Conservation (phyloP, 2,113 vertebrate species). For the Varanus komodoensis region DNA sequence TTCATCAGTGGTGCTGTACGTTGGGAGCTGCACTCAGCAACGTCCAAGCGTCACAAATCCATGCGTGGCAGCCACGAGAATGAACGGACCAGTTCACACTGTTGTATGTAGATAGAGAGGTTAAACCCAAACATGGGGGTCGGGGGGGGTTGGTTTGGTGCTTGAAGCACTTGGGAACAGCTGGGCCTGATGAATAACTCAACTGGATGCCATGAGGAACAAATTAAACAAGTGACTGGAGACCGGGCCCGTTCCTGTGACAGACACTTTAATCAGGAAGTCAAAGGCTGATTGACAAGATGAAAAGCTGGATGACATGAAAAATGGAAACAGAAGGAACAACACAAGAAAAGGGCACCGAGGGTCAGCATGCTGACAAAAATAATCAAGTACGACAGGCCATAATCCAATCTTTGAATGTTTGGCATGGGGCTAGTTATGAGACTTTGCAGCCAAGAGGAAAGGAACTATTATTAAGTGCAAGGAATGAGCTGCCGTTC, state of each 20-base stretch:
- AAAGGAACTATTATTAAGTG: constrained; percentile 83
- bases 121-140: constrained; percentile 82
- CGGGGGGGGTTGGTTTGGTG: constrained; percentile 74
- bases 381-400: constrained; percentile 87
- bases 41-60: constrained; percentile 73
- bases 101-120: constrained; percentile 81
- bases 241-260: constrained; percentile 82
- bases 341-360: constrained; percentile 85
- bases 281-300: constrained; percentile 90
- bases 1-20: constrained; percentile 59
- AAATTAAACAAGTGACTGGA: constrained; percentile 87
- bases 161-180: constrained; percentile 86
- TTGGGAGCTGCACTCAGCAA: constrained; percentile 68
- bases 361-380: constrained; percentile 87
- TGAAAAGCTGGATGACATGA: constrained; percentile 89
- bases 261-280: constrained; percentile 90
- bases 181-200: constrained; percentile 87
- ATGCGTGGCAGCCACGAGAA: constrained; percentile 67
- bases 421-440: constrained; percentile 83
- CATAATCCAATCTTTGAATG: constrained; percentile 84
- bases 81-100: constrained; percentile 83
- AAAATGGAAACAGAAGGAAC: constrained; percentile 91
- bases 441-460: constrained; percentile 81
- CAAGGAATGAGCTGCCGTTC: constrained; percentile 80
- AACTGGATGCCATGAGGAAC: constrained; percentile 87